Conservation (phyloP, 2,888 invertebrate species). For the Ctenicera cuprea region DNA sequence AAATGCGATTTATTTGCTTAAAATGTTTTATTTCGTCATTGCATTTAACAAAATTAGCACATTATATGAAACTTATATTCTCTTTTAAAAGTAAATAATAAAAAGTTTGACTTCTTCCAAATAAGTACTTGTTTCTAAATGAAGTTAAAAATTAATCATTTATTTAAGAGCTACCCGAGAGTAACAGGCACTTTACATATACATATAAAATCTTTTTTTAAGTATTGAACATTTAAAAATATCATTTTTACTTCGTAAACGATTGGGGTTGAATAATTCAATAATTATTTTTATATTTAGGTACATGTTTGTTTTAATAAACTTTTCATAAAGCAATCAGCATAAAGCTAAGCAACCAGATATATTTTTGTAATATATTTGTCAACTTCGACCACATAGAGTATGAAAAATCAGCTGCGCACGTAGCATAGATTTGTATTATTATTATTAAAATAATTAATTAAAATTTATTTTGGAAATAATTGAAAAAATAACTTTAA, state of each 20-base stretch:
- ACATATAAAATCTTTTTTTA: constrained; percentile 33
- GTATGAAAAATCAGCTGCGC: constrained; percentile 21
- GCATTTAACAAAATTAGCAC: constrained; percentile 49
- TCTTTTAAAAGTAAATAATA: constrained; percentile 18
- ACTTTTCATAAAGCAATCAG: constrained; percentile 26
- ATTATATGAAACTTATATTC: constrained; percentile 25
- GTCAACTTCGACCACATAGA: background rate
- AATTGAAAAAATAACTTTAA: too few relatives aligned
- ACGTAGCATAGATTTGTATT: background rate
- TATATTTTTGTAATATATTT: constrained; percentile 11
- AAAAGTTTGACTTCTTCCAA: constrained; percentile 13
- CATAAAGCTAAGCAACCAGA: constrained; percentile 19
- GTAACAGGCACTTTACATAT: constrained; percentile 51
- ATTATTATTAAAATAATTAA: constrained; percentile 1
- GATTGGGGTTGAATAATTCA: constrained; percentile 17
- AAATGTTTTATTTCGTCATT: constrained; percentile 37
- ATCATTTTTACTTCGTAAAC: constrained; percentile 29
- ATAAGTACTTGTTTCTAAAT: constrained; percentile 31
- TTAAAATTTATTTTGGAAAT: background rate
- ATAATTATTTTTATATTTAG: background rate
- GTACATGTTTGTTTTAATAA: constrained; percentile 9
- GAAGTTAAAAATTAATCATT: constrained; percentile 26
- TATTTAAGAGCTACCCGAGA: constrained; percentile 41
- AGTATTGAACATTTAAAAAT: constrained; percentile 46
- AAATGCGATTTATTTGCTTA: background rate